Evolutionary conservation across 2,888 invertebrate genomes (phyloP), one percentile per base, ranked within the genome.

Genomic region (Napeogenes sylphis): DNA sequence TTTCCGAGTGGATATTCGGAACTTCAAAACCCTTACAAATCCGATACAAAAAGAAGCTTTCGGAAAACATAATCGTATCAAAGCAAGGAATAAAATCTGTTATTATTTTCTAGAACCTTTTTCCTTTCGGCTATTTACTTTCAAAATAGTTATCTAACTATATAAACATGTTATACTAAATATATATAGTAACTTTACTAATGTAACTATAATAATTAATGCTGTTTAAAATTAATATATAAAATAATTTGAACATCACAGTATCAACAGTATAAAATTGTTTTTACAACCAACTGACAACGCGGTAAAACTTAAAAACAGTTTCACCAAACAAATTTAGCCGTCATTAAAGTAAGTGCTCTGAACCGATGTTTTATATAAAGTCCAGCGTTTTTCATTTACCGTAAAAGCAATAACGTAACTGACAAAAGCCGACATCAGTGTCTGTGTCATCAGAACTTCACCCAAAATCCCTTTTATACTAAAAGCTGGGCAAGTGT

Each of bases 11-110:
- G 77, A 85, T 83, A 87, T 87, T 86, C 85, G 84, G 79, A 82
- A 80, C 79, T 75, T 75, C 77, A 76, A 87, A 87, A 88, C 87
- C 87, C 85, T 73, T 70, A 81, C 80, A 87, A 88, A 88, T 87
- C 86, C 84, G 70, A 71, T 74, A 76, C 76, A 73, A 65, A 67
- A 65, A 64, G 71, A 76, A 79, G 75, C 79, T 72, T 67, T 62
- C 71, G 73, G 72, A 80, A 82, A 85, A 83, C 72, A 79, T 79
- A 78, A 81, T 81, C 80, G 75, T 78, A 82, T 83, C 77, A 80
- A 81, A 81, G 81, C 75, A 78, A 74, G 68, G 73, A 64, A 69
- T 70, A 74, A 74, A 71, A 71, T 71, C 63, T 72, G 67, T 70
- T 64, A 57, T 62, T 61, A 73, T 70, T 67, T 71, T 68, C 6